Conservation (phyloP, 2,113 vertebrate species). For the Oreotrochilus melanogaster region DNA sequence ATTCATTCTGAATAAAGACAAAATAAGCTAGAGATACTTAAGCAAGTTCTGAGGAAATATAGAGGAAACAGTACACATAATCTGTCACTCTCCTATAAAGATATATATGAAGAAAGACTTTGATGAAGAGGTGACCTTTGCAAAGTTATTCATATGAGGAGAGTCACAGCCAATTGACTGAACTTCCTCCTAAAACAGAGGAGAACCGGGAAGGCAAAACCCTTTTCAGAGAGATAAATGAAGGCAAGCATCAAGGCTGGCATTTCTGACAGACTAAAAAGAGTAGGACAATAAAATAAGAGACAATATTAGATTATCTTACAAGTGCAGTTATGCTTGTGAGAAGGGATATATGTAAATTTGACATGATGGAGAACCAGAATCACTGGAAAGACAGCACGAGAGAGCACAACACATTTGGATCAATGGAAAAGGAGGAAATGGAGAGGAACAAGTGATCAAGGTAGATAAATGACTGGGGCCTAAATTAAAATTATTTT, state of each 20-base stretch:
- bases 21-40: background rate
- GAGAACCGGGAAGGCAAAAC: background rate
- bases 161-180: background rate
- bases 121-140: background rate
- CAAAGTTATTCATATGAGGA: background rate
- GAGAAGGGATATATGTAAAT: background rate
- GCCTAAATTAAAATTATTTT: background rate
- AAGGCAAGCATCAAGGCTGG: background rate
- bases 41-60: background rate
- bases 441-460: background rate
- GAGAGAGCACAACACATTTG: background rate
- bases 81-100: background rate
- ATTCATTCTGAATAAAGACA: background rate
- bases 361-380: background rate
- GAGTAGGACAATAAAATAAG: background rate
- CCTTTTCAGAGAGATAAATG: background rate
- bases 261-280: background rate
- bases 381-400: background rate
- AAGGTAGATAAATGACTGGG: background rate
- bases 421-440: background rate
- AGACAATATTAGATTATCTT: background rate
- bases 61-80: background rate
- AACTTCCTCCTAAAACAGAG: background rate
- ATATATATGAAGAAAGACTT: background rate
- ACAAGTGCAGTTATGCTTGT: background rate